These are phyloP conservation scores for Dysdera silvatica DNA, from an alignment of 1,140 invertebrate species.

Conservation along the genomic window DNA sequence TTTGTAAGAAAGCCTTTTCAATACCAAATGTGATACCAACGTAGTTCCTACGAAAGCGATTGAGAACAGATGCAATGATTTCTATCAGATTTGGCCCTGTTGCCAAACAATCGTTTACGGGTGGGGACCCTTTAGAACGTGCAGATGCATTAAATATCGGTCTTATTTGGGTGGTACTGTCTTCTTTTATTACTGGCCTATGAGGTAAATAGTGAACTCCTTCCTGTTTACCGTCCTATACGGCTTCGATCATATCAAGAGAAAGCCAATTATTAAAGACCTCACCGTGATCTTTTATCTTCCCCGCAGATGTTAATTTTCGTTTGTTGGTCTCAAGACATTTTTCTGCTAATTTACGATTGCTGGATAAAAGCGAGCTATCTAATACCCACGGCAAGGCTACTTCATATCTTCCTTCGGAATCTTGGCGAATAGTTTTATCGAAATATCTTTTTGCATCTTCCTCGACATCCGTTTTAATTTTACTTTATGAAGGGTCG, in stretches of 20 bases:
- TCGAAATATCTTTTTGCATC: conserved; percentile 5
- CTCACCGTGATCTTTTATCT: background rate
- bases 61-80: conserved; percentile 1
- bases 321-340: background rate
- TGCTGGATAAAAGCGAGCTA: background rate
- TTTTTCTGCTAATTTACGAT: background rate
- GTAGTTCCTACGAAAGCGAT: conserved; percentile 2
- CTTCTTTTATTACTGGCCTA: conserved; percentile 6
- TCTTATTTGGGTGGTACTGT: conserved; percentile 1
- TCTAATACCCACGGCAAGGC: conserved; percentile 10
- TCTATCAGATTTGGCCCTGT: conserved; percentile 15
- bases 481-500: background rate
- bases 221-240: background rate
- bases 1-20: conserved; percentile 7
- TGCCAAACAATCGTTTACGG: conserved; percentile 8
- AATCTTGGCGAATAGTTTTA: background rate
- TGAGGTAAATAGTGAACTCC: conserved; percentile 10
- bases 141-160: conserved; percentile 9
- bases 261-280: conserved; percentile 5
- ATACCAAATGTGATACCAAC: background rate
- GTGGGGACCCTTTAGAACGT: background rate
- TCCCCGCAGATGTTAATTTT: background rate
- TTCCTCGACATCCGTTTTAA: background rate
- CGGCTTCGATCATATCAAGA: conserved; percentile 6
- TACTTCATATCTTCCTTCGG: conserved; percentile 1